A percentile compares a stretch with the other conserved stretches of the same genome.
phyloP scores from a whole-genome alignment of 1,140 invertebrate species.

The Micrasema longulum region DNA sequence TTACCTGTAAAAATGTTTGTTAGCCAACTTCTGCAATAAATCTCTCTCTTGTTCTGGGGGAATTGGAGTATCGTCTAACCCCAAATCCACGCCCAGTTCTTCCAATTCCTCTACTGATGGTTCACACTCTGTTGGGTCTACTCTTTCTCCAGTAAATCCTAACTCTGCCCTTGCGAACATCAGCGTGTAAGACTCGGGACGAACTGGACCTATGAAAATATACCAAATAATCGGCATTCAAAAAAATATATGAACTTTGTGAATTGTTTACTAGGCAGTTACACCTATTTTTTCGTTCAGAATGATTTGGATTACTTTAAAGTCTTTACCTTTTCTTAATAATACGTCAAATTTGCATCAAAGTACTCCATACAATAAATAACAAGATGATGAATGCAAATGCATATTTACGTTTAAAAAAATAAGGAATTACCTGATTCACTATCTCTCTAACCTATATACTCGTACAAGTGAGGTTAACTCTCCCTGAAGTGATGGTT shows the following conservation, averaged over 20 bases:
- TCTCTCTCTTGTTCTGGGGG: slow-evolving; percentile 49
- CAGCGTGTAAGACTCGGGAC: slow-evolving; percentile 51
- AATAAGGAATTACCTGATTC: no score
- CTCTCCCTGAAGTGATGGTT: slow-evolving; percentile 83
- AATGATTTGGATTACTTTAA: no score
- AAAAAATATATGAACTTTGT: no score
- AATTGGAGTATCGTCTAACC: slow-evolving; percentile 37
- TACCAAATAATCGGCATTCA: not conserved
- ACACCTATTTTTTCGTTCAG: no score
- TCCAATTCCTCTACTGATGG: slow-evolving; percentile 50
- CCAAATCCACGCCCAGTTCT: slow-evolving; percentile 39
- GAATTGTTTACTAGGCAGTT: no score
- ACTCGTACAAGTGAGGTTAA: slow-evolving; percentile 78
- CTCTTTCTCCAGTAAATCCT: slow-evolving; percentile 38
- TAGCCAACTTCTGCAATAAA: slow-evolving; percentile 49
- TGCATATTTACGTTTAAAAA: no score
- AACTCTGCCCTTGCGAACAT: slow-evolving; percentile 51
- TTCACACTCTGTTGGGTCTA: slow-evolving; percentile 48
- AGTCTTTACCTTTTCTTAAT: no score
- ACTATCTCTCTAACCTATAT: slow-evolving; percentile 80
- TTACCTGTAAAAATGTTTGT: slow-evolving; percentile 54
- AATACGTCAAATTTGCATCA: no score
- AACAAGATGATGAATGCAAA: no score
- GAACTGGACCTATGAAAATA: slow-evolving; percentile 48
- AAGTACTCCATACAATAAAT: no score